Percentiles rank a stretch among this genome's conserved stretches.
Evolutionary conservation across 2,888 invertebrate genomes (phyloP).

Genomic region (Sphinx pinastri): DNA sequence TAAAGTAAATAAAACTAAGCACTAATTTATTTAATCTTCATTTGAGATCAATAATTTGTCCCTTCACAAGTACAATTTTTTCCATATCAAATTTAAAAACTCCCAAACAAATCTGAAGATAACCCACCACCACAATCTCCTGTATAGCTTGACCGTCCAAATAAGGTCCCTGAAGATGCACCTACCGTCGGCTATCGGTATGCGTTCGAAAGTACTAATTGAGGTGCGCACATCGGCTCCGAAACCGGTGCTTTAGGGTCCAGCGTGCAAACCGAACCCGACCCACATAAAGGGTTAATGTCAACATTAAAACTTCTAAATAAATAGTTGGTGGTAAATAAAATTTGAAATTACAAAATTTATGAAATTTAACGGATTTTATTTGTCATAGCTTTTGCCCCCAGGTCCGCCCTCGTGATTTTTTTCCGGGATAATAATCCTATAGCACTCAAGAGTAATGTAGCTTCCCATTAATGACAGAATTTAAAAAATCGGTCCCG

Average conservation of each 20-base stretch:
- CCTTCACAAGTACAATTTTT: not conserved
- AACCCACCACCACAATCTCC: slow-evolving; percentile 43
- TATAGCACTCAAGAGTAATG: too few species aligned
- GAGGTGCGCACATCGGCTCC: slow-evolving; percentile 49
- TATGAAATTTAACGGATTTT: too few species aligned
- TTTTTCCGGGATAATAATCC: too few species aligned
- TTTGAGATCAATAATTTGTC: not conserved
- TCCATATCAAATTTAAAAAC: not conserved
- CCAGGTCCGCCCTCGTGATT: too few species aligned
- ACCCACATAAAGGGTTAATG: not conserved
- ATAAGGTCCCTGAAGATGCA: slow-evolving; percentile 67
- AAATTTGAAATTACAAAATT: too few species aligned
- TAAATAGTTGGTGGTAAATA: not conserved
- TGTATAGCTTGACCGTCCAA: slow-evolving; percentile 44
- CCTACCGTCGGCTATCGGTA: slow-evolving; percentile 61
- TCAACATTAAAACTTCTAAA: not conserved
- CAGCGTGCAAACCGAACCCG: not conserved
- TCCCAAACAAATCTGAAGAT: slow-evolving; percentile 25
- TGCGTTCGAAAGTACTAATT: slow-evolving; percentile 80
- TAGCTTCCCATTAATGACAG: too few species aligned
- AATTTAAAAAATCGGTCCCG: too few species aligned
- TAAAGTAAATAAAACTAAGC: too few species aligned
- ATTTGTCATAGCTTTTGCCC: too few species aligned
- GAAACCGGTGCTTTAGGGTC: slow-evolving; percentile 44
- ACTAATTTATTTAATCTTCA: too few species aligned